Evolutionary conservation across 2,797 vertebrate species (phyloP).

Genomic region (Acropternis orthonyx): DNA sequence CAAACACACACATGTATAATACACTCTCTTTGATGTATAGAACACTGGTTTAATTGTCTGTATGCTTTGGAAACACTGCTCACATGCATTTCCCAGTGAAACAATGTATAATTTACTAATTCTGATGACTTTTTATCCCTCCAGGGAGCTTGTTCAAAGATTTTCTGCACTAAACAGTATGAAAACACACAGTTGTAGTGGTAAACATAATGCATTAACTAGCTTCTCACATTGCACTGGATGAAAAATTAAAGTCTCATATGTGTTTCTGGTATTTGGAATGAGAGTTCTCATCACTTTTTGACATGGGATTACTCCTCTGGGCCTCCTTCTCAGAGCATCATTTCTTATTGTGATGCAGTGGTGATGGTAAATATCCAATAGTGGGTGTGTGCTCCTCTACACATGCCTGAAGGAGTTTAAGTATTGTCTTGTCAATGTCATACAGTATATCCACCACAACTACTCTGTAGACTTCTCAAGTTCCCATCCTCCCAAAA

Average conservation of each 20-base stretch:
- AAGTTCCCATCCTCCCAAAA: neutral
- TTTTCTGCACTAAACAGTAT: neutral
- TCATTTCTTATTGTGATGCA: neutral
- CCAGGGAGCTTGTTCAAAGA: neutral
- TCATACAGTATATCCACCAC: neutral
- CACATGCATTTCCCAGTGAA: neutral
- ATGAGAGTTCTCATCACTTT: slow-evolving; percentile 26
- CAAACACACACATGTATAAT: neutral
- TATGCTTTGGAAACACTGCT: neutral
- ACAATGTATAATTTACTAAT: neutral
- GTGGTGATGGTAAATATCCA: neutral
- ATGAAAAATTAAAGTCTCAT: slow-evolving; percentile 21
- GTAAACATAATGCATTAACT: slow-evolving; percentile 23
- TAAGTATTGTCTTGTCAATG: neutral
- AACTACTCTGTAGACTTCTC: neutral
- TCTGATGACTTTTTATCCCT: slow-evolving; percentile 18
- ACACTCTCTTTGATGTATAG: neutral
- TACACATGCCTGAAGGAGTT: neutral
- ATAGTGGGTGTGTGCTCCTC: neutral
- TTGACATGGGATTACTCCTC: slow-evolving; percentile 19
- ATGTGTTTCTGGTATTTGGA: slow-evolving; percentile 32
- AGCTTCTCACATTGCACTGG: neutral
- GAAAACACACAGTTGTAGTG: neutral
- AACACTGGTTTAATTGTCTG: neutral
- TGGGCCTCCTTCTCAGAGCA: slow-evolving; percentile 3